Conservation (phyloP, 2,113 vertebrate genomes). For the Elachura formosa region DNA sequence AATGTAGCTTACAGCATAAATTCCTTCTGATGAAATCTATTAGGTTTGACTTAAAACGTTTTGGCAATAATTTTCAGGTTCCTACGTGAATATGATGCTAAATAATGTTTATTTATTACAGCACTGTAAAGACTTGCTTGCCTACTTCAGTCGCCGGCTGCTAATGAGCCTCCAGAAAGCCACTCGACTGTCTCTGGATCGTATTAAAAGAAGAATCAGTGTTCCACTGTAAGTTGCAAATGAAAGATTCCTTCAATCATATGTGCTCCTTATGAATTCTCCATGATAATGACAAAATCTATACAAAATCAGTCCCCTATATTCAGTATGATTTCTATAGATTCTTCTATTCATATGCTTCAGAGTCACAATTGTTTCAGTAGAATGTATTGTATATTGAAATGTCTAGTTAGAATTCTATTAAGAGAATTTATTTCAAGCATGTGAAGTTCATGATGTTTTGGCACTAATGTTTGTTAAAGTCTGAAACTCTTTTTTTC, state of each 20-base stretch:
- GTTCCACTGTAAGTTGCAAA: constrained; percentile 68
- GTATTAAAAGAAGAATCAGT: constrained; percentile 76
- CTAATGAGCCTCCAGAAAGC: constrained; percentile 77
- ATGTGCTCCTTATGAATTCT: neutral
- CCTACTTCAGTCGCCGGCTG: constrained; percentile 77
- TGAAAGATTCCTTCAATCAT: neutral
- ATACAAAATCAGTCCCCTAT: neutral
- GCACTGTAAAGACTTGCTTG: constrained; percentile 76
- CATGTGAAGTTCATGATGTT: neutral
- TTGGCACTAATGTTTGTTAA: neutral
- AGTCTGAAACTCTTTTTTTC: neutral
- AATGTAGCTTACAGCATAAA: neutral
- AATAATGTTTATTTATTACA: constrained; percentile 48
- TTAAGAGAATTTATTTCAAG: neutral
- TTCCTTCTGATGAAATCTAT: neutral
- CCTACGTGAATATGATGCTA: neutral
- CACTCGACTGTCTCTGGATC: constrained; percentile 75
- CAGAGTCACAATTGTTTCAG: neutral
- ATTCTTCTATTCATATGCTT: neutral
- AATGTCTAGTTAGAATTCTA: neutral
- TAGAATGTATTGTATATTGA: neutral
- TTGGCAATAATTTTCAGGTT: neutral
- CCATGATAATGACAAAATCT: neutral
- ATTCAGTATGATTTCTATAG: neutral
- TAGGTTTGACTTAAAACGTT: neutral